phyloP scores from a whole-genome alignment of 2,113 vertebrate species.

The Butorides virescens region DNA sequence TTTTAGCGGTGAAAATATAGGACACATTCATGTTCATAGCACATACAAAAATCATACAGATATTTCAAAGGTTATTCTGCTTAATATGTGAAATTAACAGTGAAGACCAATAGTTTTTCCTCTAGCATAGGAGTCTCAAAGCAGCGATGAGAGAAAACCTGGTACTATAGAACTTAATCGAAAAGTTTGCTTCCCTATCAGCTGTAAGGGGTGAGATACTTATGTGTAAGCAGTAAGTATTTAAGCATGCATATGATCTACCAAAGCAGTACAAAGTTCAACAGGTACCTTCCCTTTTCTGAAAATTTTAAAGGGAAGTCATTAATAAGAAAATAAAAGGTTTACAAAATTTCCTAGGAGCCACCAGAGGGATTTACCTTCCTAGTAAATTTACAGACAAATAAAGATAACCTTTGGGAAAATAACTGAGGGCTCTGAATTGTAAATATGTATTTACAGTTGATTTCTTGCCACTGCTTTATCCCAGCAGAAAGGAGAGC shows the following conservation, averaged over 20 bases:
- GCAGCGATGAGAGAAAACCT: not conserved
- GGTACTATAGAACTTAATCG: not conserved
- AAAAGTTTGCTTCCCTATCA: not conserved
- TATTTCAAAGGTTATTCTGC: not conserved
- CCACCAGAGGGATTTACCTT: not conserved
- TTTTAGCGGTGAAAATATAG: not conserved
- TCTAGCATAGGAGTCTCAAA: not conserved
- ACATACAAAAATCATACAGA: not conserved
- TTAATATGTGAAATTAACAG: not conserved
- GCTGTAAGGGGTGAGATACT: not conserved
- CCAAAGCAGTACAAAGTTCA: not conserved
- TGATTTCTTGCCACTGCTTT: not conserved
- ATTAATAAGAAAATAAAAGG: not conserved
- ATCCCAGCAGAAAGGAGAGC: not conserved
- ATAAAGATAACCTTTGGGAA: not conserved
- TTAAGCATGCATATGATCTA: not conserved
- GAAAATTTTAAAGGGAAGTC: not conserved
- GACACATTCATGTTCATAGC: not conserved
- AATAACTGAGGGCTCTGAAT: not conserved
- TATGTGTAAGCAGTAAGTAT: not conserved
- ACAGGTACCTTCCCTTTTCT: not conserved
- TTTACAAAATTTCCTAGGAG: not conserved
- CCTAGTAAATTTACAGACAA: not conserved
- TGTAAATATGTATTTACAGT: not conserved
- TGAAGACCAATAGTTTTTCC: not conserved